phyloP scores from a whole-genome alignment of 2,113 vertebrate species.

The Odocoileus hemionus region DNA sequence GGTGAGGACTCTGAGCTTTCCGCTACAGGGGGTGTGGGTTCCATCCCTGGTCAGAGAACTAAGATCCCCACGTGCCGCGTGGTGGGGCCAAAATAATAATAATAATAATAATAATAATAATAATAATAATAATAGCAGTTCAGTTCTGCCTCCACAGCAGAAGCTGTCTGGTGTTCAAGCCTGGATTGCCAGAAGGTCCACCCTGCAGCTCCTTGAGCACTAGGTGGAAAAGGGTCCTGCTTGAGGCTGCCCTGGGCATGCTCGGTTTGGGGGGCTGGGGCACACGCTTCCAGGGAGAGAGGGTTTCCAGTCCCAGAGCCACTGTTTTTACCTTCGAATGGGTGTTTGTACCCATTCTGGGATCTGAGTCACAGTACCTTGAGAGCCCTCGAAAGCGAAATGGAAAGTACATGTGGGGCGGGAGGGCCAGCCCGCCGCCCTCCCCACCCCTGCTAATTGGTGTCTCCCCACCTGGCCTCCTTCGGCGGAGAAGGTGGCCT shows the following conservation, averaged over 20 bases:
- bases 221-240: neutral
- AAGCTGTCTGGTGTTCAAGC: neutral
- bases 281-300: neutral
- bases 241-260: fast-evolving
- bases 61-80: neutral
- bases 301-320: neutral
- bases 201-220: neutral
- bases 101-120: neutral
- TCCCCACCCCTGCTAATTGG: neutral
- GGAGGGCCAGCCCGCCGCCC: neutral
- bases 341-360: neutral
- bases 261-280: neutral
- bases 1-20: neutral
- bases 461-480: neutral
- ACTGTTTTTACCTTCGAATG: neutral
- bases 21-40: fast-evolving
- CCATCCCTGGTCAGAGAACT: neutral
- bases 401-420: neutral
- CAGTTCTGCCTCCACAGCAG: neutral
- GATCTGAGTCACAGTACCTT: neutral
- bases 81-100: neutral
- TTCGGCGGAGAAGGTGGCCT: neutral
- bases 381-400: neutral
- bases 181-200: neutral
- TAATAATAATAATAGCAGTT: neutral